phyloP scores from a whole-genome alignment of 2,113 vertebrate genomes.

The Phoxinus phoxinus region DNA sequence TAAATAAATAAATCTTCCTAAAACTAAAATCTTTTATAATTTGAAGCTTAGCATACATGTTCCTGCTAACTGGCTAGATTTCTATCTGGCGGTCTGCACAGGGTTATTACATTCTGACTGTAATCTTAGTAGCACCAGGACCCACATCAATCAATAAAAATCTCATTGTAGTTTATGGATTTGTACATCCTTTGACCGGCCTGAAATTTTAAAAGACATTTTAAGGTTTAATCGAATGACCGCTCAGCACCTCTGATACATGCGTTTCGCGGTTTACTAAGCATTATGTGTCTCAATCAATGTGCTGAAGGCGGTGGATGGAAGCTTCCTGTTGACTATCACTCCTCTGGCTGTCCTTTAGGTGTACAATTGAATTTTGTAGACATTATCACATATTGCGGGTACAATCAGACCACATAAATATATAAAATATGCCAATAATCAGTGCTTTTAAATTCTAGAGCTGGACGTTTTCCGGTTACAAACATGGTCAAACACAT shows the following conservation, averaged over 20 bases:
- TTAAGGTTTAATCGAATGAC: slow-evolving; percentile 48
- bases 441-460: slow-evolving; percentile 7
- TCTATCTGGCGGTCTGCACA: background rate
- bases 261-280: slow-evolving; percentile 40
- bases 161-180: slow-evolving; percentile 56
- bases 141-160: slow-evolving; percentile 67
- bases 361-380: background rate
- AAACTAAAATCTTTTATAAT: background rate
- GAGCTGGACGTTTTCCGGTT: background rate
- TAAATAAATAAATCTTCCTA: no score
- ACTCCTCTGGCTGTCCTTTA: background rate
- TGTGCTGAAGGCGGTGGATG: slow-evolving; percentile 8
- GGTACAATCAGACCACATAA: background rate
- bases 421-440: background rate
- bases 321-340: slow-evolving; percentile 3
- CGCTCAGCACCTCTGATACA: slow-evolving; percentile 60
- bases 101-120: background rate
- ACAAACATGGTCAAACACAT: slow-evolving; percentile 3
- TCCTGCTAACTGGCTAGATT: background rate
- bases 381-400: background rate
- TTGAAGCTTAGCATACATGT: background rate
- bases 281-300: slow-evolving; percentile 48
- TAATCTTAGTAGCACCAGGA: slow-evolving; percentile 31
- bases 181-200: slow-evolving; percentile 44
- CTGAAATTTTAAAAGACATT: slow-evolving; percentile 58